A percentile compares a stretch with the other conserved stretches of the same genome.
These are phyloP conservation scores for Bembecia ichneumoniformis DNA, from an alignment of 2,888 invertebrate genomes.

Conservation along the genomic window DNA sequence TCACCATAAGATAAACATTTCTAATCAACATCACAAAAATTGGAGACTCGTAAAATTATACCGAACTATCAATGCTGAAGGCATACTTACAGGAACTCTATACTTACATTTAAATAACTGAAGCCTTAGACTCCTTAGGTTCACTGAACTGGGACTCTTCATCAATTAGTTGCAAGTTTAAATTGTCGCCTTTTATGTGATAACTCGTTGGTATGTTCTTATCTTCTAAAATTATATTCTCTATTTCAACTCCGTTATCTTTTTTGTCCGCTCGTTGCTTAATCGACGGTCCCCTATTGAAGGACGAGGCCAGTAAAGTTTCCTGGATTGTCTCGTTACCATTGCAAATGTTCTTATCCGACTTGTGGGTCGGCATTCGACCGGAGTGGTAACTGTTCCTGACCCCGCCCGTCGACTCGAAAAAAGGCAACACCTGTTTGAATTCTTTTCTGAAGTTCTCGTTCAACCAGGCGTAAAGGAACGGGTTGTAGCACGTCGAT, in stretches of 20 bases:
- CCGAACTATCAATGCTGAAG: too few relatives aligned
- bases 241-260: constrained; percentile 71
- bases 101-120: constrained; percentile 44
- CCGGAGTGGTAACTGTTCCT: constrained; percentile 62
- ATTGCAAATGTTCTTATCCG: constrained; percentile 79
- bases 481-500: constrained; percentile 96
- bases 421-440: constrained; percentile 81
- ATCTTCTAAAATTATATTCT: constrained; percentile 68
- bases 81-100: neutral
- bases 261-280: constrained; percentile 51
- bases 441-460: constrained; percentile 96
- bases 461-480: constrained; percentile 97
- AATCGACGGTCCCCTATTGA: constrained; percentile 67
- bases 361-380: constrained; percentile 60
- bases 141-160: constrained; percentile 56
- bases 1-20: too few relatives aligned
- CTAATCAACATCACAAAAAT: too few relatives aligned
- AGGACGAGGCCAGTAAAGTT: constrained; percentile 71
- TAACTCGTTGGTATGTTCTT: constrained; percentile 47
- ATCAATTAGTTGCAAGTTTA: constrained; percentile 54
- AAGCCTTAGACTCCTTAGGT: constrained; percentile 33
- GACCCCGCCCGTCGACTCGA: constrained; percentile 67
- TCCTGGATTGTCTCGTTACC: constrained; percentile 83
- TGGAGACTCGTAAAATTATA: too few relatives aligned
- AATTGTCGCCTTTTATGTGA: constrained; percentile 47